Evolutionary conservation across 2,797 vertebrate genomes (phyloP), one percentile per base, ranked within the genome.

Genomic region (Poecile montanus): DNA sequence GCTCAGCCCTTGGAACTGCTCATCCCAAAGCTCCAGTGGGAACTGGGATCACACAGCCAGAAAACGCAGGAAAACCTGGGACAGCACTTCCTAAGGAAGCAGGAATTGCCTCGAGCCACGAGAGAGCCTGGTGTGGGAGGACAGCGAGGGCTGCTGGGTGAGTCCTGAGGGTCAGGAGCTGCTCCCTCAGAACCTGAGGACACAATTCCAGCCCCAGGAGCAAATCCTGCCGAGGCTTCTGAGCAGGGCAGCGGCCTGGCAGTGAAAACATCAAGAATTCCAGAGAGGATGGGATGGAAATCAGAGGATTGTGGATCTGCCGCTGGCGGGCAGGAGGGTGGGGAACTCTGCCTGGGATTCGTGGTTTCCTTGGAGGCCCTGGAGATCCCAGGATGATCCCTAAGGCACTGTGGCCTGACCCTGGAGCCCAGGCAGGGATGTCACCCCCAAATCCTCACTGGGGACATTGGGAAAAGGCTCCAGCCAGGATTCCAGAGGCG

Each of bases 351-450:
- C 91, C 95, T 58, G 62, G 77, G 23, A 22, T 18, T 44, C 44
- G 8, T 18, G 44, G 44, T 17, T 44, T 44, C 44, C 18, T 44
- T 44, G 44, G 16, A 44, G 18, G 17, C 25, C 48, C 25, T 45
- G 45, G 11, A 32, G 87, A 78, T 38, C 62, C 80, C 50, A 57
- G 74, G 44, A 27, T 10, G 20, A 34, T 74, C 71, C 13, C 1
- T 91, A 94, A 95, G 91, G 94, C 94, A 94, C 87, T 12, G 16
- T 8, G 48, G 48, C 48, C 47, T 48, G 23, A 47, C 11, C 48
- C 48, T 50, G 48, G 25, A 50, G 38, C 54, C 79, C 93, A 76
- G 61, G 61, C 73, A 62, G 80, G 42, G 42, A 47, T 26, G 47
- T n/a, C 36, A 61, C 45, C 36, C 56, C 20, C 2, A 1, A 34